A percentile compares a stretch with the other conserved stretches of the same genome.
Evolutionary conservation across 2,888 invertebrate genomes (phyloP).

Genomic region (Plagiodera versicolora): DNA sequence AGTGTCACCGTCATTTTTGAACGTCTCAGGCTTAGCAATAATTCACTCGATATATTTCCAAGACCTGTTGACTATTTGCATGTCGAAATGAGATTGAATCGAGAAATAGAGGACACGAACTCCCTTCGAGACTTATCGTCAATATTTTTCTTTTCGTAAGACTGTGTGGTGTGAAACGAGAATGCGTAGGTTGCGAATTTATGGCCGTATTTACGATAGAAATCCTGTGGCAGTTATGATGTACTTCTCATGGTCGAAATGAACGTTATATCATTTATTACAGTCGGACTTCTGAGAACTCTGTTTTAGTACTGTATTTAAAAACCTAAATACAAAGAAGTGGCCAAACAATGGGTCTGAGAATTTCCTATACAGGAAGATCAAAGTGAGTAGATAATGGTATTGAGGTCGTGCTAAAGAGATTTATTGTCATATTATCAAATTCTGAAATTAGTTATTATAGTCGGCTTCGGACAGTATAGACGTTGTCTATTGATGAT

Average conservation of each 20-base stretch:
- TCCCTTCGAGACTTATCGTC: not conserved
- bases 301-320: not conserved
- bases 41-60: no score
- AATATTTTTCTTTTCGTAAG: not conserved
- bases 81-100: not conserved
- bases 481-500: no score
- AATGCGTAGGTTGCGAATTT: not conserved
- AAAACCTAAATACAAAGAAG: not conserved
- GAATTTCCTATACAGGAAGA: not conserved
- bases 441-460: no score
- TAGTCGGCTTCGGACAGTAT: no score
- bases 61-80: not conserved
- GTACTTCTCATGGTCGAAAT: constrained; percentile 1
- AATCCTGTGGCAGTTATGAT: constrained; percentile 1
- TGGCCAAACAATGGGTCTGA: not conserved
- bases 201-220: not conserved
- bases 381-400: not conserved
- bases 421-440: no score
- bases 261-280: not conserved
- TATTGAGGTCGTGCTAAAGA: not conserved
- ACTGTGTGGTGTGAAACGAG: not conserved
- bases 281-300: not conserved
- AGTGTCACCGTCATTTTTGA: no score
- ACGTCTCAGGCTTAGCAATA: no score
- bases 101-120: not conserved